Conservation (phyloP, 2,113 vertebrate species). For the Panurus biarmicus region DNA sequence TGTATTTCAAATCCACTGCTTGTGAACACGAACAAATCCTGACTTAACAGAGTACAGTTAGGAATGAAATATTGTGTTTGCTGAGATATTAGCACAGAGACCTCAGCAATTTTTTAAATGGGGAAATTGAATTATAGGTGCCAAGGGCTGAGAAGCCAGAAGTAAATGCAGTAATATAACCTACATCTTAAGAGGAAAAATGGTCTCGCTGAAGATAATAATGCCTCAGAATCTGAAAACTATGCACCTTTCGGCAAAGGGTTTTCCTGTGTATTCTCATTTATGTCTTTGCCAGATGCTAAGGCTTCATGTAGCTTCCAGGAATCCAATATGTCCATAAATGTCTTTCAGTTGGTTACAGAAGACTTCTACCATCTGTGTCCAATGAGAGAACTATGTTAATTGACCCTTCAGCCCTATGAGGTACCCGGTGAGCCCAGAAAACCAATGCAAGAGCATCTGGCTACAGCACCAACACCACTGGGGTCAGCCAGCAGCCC, state of each 20-base stretch:
- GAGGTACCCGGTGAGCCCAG: not conserved
- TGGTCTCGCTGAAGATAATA: not conserved
- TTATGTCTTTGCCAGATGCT: not conserved
- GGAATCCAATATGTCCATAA: not conserved
- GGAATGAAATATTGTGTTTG: slow-evolving; percentile 40
- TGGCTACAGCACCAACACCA: not conserved
- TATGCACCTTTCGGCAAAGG: not conserved
- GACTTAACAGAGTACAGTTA: slow-evolving; percentile 16
- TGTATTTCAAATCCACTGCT: slow-evolving; percentile 25
- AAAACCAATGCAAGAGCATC: not conserved
- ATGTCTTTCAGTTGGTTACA: not conserved
- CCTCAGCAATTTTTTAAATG: slow-evolving; percentile 5
- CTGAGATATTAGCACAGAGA: slow-evolving; percentile 15
- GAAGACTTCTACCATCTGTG: not conserved
- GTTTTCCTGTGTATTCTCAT: not conserved
- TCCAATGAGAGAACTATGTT: not conserved
- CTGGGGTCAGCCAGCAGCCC: not conserved
- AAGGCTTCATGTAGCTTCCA: not conserved
- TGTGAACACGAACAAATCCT: not conserved
- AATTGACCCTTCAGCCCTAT: not conserved
- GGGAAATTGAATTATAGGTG: slow-evolving; percentile 23
- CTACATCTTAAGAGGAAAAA: not conserved
- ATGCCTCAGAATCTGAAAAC: not conserved
- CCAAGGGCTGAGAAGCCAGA: not conserved
- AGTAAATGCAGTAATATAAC: not conserved